Percentiles rank a stretch among this genome's conserved stretches.
phyloP scores from a whole-genome alignment of 2,797 vertebrate genomes.

The Sebastes vulpes region DNA sequence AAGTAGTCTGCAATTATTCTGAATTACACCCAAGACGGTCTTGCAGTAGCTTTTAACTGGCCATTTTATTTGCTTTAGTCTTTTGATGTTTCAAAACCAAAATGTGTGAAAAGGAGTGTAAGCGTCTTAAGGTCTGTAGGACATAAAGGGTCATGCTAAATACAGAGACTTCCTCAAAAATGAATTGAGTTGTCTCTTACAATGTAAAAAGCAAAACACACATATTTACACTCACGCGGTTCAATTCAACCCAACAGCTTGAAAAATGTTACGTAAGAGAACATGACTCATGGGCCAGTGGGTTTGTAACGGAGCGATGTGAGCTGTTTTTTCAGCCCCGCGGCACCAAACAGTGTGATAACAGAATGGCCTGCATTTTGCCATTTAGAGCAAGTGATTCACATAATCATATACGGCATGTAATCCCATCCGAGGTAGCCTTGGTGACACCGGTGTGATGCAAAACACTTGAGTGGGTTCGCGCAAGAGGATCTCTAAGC shows the following conservation, averaged over 20 bases:
- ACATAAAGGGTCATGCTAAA: slow-evolving; percentile 9
- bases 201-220: not conserved
- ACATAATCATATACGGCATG: slow-evolving; percentile 23
- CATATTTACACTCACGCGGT: not conserved
- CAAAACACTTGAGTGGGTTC: slow-evolving; percentile 2
- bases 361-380: slow-evolving; percentile 2
- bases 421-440: slow-evolving; percentile 1
- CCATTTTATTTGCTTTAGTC: slow-evolving; percentile 46
- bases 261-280: slow-evolving; percentile 27
- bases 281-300: slow-evolving; percentile 42
- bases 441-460: slow-evolving; percentile 11
- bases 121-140: not conserved
- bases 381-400: slow-evolving; percentile 16
- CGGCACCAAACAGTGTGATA: slow-evolving; percentile 24
- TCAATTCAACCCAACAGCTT: slow-evolving; percentile 24
- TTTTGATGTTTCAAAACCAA: slow-evolving; percentile 40
- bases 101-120: slow-evolving; percentile 35
- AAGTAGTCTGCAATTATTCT: slow-evolving; percentile 72
- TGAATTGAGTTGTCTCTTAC: not conserved
- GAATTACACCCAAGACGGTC: slow-evolving; percentile 64
- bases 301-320: slow-evolving; percentile 30
- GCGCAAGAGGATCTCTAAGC: not conserved
- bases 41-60: slow-evolving; percentile 53
- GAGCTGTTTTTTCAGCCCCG: slow-evolving; percentile 29
- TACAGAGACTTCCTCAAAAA: not conserved